Percentiles rank a stretch among this genome's conserved stretches.
phyloP scores from a whole-genome alignment of 2,113 vertebrate species.

The Ascaphus truei region DNA sequence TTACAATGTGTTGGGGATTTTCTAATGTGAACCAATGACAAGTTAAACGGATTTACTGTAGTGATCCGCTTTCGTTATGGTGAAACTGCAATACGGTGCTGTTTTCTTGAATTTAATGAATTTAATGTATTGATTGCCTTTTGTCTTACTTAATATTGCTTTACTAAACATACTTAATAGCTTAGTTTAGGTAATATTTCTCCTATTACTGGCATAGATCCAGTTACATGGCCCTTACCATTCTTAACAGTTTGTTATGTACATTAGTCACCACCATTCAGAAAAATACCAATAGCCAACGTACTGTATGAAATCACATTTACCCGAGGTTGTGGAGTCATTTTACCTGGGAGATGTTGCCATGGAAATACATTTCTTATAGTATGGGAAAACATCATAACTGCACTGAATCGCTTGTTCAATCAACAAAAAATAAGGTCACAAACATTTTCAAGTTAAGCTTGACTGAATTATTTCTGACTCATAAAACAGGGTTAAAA shows the following conservation, averaged over 20 bases:
- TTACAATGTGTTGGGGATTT: too few species aligned
- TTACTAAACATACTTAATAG: background rate
- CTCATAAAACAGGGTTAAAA: background rate
- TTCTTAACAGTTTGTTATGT: background rate
- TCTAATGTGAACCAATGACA: too few species aligned
- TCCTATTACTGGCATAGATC: background rate
- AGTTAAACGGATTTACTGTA: too few species aligned
- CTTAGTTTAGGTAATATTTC: background rate
- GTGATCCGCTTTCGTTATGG: too few species aligned
- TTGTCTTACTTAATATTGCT: background rate
- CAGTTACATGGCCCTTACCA: background rate
- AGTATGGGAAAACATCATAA: constrained; percentile 11
- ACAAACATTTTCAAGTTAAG: constrained; percentile 10
- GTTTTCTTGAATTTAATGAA: too few species aligned
- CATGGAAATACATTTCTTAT: constrained; percentile 25
- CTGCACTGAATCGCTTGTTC: background rate
- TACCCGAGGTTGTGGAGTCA: constrained; percentile 1
- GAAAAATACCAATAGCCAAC: constrained; percentile 2
- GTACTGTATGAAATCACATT: constrained; percentile 1
- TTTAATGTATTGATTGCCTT: background rate
- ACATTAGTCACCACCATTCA: background rate
- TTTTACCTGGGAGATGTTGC: constrained; percentile 18
- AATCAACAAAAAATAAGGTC: constrained; percentile 29
- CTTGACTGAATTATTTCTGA: background rate
- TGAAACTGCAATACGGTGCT: too few species aligned